Evolutionary conservation across 2,113 vertebrate genomes (phyloP).

Genomic region (Nipponia nippon): DNA sequence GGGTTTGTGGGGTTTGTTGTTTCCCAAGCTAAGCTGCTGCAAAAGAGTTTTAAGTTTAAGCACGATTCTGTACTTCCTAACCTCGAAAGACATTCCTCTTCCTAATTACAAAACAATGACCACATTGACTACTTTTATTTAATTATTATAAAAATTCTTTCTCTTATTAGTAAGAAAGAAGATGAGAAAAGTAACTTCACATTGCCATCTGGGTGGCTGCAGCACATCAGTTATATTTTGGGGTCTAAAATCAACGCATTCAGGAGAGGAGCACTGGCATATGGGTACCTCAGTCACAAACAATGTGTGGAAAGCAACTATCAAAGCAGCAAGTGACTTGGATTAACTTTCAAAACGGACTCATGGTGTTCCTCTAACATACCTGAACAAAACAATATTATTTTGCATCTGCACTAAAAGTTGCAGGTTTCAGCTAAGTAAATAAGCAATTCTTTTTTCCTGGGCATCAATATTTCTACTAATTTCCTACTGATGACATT

Average conservation of each 20-base stretch:
- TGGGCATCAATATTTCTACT: background rate
- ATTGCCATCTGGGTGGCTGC: background rate
- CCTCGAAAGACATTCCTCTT: background rate
- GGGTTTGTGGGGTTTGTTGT: background rate
- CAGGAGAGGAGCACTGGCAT: background rate
- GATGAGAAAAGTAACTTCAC: background rate
- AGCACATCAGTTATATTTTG: background rate
- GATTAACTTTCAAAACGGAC: background rate
- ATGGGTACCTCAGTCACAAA: background rate
- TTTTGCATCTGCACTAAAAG: background rate
- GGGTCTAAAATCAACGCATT: background rate
- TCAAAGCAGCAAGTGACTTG: background rate
- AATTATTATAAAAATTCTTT: background rate
- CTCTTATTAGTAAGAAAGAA: background rate
- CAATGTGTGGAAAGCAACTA: background rate
- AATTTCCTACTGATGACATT: background rate
- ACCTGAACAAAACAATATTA: background rate
- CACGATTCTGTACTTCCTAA: background rate
- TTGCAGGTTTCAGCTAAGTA: background rate
- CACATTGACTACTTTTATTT: background rate
- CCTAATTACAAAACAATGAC: background rate
- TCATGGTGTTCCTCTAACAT: background rate
- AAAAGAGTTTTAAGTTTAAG: background rate
- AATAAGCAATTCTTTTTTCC: background rate
- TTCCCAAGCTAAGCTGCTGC: background rate